phyloP scores from a whole-genome alignment of 2,113 vertebrate genomes.

The Tupaia tana region DNA sequence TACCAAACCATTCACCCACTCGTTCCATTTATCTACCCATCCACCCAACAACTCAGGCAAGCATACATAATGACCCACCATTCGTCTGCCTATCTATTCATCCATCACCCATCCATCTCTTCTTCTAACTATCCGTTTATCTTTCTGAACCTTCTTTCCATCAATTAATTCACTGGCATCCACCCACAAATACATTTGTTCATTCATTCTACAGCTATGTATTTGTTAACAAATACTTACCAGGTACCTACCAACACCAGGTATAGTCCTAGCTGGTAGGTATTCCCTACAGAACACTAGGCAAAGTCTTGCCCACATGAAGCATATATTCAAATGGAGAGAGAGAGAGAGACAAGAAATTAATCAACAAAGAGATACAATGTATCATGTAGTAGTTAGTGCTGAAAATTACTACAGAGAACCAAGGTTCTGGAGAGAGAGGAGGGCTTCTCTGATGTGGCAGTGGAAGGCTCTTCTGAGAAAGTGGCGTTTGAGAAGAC shows the following conservation, averaged over 20 bases:
- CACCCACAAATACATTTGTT: not conserved
- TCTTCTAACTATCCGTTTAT: not conserved
- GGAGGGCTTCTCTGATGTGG: not conserved
- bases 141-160: not conserved
- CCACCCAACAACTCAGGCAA: too few relatives aligned
- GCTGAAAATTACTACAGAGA: not conserved
- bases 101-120: not conserved
- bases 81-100: not conserved
- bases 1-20: not conserved
- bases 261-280: fast-evolving
- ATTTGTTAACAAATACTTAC: not conserved
- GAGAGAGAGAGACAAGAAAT: not conserved
- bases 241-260: not conserved
- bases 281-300: fast-evolving
- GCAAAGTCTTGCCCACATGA: not conserved
- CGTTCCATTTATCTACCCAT: not conserved
- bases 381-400: fast-evolving
- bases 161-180: not conserved
- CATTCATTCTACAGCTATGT: too few relatives aligned
- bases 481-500: not conserved
- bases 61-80: fast-evolving
- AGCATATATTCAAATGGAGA: fast-evolving
- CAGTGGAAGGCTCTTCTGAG: not conserved
- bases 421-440: not conserved
- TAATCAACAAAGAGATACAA: not conserved